These are phyloP conservation scores for Sorex araneus DNA, from an alignment of 2,113 vertebrate genomes.

Conservation along the genomic window DNA sequence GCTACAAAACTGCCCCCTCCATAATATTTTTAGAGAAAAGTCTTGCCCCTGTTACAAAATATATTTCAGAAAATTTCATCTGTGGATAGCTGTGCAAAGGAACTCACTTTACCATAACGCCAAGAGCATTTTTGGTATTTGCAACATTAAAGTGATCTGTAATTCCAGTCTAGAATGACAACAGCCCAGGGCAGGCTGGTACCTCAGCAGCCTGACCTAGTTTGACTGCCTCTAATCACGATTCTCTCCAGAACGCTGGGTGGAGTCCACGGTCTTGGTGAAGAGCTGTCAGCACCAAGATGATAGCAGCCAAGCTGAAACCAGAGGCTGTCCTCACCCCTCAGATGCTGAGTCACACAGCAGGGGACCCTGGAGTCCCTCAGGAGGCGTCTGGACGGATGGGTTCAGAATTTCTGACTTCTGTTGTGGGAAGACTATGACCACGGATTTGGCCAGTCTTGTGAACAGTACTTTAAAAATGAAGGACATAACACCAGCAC, in stretches of 20 bases:
- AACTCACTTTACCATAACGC: neutral
- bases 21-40: too few species aligned
- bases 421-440: neutral
- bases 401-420: neutral
- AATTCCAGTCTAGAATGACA: too few species aligned
- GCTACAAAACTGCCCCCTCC: too few species aligned
- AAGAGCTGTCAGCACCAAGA: neutral
- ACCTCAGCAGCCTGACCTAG: neutral
- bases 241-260: neutral
- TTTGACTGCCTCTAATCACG: neutral
- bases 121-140: neutral
- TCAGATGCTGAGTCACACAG: neutral
- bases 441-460: neutral
- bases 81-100: neutral
- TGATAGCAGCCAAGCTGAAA: neutral
- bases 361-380: neutral
- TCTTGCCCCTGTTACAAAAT: neutral
- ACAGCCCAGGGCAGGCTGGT: neutral
- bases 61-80: neutral
- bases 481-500: neutral
- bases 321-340: neutral
- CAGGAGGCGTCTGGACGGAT: neutral
- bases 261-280: neutral
- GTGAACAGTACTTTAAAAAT: neutral
- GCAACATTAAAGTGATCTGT: slow-evolving; percentile 30